Evolutionary conservation across 2,113 vertebrate species (phyloP), one percentile per base, ranked within the genome.

Genomic region (Atlantisia rogersi): DNA sequence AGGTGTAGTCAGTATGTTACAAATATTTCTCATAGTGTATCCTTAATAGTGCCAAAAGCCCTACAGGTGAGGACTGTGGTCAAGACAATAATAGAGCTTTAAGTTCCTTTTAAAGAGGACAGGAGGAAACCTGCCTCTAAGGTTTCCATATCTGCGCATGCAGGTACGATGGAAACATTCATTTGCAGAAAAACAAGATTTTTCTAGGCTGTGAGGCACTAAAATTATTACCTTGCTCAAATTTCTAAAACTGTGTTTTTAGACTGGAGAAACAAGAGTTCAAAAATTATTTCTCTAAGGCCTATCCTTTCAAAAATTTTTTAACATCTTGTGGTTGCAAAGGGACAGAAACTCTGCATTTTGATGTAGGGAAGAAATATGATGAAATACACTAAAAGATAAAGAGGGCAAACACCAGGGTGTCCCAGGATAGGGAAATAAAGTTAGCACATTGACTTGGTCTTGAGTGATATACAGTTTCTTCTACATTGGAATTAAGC

Each of bases 21-120:
- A 94, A 95, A 90, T 65, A 95, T 67, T 94, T 81, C 58, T 96
- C n/a, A 28, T 29, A 59, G 16, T n/a, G 20, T 82, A 37, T 31
- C 58, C 28, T 92, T 88, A 65, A 63, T 37, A 65, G 29, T 67
- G 50, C 32, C 67, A 82, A 82, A 94, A 94, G 48, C 35, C 63
- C 70, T 81, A 83, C 8, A 53, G 26, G 11, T 50, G 39, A 95
- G 15, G 65, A 37, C 42, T 83, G 29, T 14, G 89, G 25, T 73
- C n/a, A 83, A 95, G 31, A 29, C 64, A 86, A 75, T 52, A 50
- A 15, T 60, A 21, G 24, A 81, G n/a, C 18, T 85, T 86, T 73
- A 78, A 63, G 28, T 37, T 63, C 39, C 31, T 64, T 87, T 85
- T 68, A 17, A 64, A 53, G 19, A 68, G 7, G 5, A 17, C 6